Base-by-base conservation (phyloP, 2,113 vertebrate genomes). In the Chionomys nivalis region DNA sequence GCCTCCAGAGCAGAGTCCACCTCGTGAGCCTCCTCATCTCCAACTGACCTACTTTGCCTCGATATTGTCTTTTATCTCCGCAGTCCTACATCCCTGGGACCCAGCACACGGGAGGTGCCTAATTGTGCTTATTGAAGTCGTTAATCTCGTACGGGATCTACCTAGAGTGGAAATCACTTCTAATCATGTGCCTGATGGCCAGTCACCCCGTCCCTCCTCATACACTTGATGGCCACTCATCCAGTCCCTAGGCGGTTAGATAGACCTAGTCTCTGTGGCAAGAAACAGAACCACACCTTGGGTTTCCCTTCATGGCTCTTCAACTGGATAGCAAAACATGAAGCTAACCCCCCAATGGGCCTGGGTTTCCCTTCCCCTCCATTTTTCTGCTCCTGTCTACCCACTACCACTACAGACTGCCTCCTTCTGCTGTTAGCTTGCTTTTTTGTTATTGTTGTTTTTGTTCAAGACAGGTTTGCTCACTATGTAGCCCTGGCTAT, bases 171-270 rank as follows among this genome's bases (percentile, higher is more conserved):
- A 52, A 52, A 26, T 70, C 42, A 83, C 39, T 73, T 10, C 63
- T 75, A 17, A 58, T 8, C 19, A 19, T 0, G 0, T 31, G n/a
- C 10, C 28, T 1, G 47, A 36, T 14, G 21, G 19, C 6, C 12
- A 21, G 39, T 49, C 61, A 1, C 52, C 17, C 39, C 31, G 44
- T 31, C n/a, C 21, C 12, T 31, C 85, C 66, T 89, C 10, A 8
- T 0, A 5, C 5, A 0, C 89, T 6, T 6, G 14, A 77, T 1
- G 42, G 42, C n/a, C 7, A 1, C 28, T 16, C 17, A 16, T 4
- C 0, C 1, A 11, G 19, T 26, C 36, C 19, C 2, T 1, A 0
- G 0, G n/a, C 75, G 81, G 23, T 19, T 66, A 39, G 9, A 0
- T 12, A 17, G 1, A 1, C 4, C 58, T 28, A 28, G 61, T 31